A percentile compares a stretch with the other conserved stretches of the same genome.
Evolutionary conservation across 2,113 vertebrate species (phyloP).

Genomic region (Butorides virescens): DNA sequence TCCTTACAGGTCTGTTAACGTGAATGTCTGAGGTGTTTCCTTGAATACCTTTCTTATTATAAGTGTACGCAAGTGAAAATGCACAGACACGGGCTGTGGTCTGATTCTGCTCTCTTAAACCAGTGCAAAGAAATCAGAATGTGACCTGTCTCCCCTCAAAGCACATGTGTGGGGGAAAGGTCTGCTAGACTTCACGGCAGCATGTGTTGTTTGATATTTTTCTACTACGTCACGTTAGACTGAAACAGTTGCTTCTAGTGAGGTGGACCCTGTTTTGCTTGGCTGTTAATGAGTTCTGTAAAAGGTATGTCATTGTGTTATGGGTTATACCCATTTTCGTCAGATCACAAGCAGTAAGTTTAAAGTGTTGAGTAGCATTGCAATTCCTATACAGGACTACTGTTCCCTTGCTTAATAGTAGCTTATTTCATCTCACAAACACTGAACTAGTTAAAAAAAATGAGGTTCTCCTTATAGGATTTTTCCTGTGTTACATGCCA

Average conservation of each 20-base stretch:
- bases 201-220: not conserved
- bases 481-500: not conserved
- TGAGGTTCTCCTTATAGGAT: not conserved
- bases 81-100: not conserved
- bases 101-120: conserved; percentile 29
- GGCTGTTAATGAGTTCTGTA: not conserved
- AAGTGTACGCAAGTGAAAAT: not conserved
- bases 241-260: not conserved
- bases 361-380: not conserved
- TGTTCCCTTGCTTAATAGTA: conserved; percentile 12
- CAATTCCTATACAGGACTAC: conserved; percentile 9
- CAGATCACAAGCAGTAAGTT: not conserved
- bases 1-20: not conserved
- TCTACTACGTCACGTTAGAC: not conserved
- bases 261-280: not conserved
- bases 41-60: not conserved
- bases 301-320: not conserved
- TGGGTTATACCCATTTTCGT: not conserved
- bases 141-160: not conserved
- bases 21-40: not conserved
- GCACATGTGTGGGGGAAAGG: not conserved
- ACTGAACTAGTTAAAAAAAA: not conserved
- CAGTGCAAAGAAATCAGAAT: not conserved
- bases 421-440: conserved; percentile 28
- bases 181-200: not conserved